Base-by-base conservation (phyloP, 1,140 invertebrate species). In the Diorhabda carinulata region DNA sequence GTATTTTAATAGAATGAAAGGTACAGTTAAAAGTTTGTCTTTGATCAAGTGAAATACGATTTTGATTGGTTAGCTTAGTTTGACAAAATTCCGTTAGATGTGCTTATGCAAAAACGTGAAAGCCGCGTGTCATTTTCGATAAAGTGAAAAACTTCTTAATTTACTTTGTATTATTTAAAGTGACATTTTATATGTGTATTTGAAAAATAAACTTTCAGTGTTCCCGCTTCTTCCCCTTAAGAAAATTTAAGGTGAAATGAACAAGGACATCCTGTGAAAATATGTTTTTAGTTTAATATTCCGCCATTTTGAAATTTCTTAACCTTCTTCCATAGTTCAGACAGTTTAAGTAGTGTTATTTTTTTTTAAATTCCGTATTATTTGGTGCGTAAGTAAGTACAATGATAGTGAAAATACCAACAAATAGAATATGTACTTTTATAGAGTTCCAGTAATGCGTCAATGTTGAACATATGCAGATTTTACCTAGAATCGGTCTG, bases 71-170 rank as follows among this genome's bases (percentile, higher is more conserved):
- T 61, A 58, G 5, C 4, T 41, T 63, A 74, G 73, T 76, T 68
- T 61, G 44, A 42, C 59, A 68, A 72, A 44, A 73, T 67, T 67
- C 72, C 76, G 73, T 64, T 73, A 72, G 76, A 71, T 76, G 79
- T 74, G 75, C 78, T 76, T 71, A 66, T 76, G 70, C 75, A 72
- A 74, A 73, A 80, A 78, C 79, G 79, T 81, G 79, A 81, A 79
- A 81, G 80, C 79, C 80, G 80, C 80, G 80, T 81, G 80, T 81
- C 79, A 81, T 76, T 80, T 79, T 76, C 76, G 69, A 75, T 70
- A 73, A 74, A 76, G 67, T 76, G 75, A 73, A 72, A 78, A 74
- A 69, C 76, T 75, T 75, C 74, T 72, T 73, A 74, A 75, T 69
- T 62, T 41, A 64, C 66, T 44, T 71, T 70, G 64, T 64, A 69